phyloP scores from a whole-genome alignment of 2,113 vertebrate genomes.

The Oreochromis niloticus region DNA sequence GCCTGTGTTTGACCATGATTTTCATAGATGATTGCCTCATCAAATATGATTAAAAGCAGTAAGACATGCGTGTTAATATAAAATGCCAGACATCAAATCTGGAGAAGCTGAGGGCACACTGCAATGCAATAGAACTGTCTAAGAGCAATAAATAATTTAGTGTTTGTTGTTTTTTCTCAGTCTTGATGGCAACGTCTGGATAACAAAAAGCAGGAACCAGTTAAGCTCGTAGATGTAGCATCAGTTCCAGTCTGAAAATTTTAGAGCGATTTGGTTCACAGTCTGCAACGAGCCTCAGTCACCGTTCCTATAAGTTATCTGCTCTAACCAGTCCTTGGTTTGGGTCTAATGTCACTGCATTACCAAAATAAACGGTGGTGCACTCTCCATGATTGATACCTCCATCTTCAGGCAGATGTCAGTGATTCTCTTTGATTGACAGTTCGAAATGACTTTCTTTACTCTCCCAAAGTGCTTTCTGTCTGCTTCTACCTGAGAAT shows the following conservation, averaged over 20 bases:
- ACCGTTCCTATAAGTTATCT: background rate
- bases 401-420: conserved; percentile 44
- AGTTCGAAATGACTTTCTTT: conserved; percentile 64
- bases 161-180: background rate
- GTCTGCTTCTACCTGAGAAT: conserved; percentile 53
- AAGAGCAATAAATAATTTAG: background rate
- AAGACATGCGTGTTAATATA: background rate
- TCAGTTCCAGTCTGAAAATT: background rate
- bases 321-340: background rate
- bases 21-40: background rate
- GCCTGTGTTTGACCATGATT: background rate
- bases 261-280: background rate
- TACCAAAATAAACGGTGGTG: background rate
- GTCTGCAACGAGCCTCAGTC: background rate
- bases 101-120: background rate
- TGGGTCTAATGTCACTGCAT: conserved; percentile 13
- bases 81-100: background rate
- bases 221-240: background rate
- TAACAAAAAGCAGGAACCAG: background rate
- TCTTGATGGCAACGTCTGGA: background rate
- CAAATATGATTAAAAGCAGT: background rate
- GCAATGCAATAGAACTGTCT: background rate
- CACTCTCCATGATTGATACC: conserved; percentile 41
- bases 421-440: conserved; percentile 56
- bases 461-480: conserved; percentile 53